Base-by-base conservation (phyloP, 2,888 invertebrate genomes). In the Elmis aenea region DNA sequence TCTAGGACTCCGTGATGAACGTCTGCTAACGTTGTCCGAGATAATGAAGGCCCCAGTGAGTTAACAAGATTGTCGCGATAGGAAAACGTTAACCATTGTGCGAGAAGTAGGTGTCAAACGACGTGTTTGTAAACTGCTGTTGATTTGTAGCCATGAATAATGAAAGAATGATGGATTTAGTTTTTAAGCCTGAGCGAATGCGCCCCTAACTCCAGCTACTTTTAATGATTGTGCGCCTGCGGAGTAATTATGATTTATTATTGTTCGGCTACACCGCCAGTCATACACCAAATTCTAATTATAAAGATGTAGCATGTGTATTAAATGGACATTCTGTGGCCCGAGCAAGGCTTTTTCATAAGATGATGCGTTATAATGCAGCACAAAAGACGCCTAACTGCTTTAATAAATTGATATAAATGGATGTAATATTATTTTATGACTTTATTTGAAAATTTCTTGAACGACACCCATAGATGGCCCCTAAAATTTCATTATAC, bases 191-290 rank as follows among this genome's bases (percentile, higher is more conserved):
- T 11, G 21, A 10, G 10, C 27, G 32, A 32, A 27, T 16, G 27
- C 25, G 36, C 35, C 33, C 27, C 32, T 33, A 24, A 41, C 40
- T 40, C 27, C 23, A 32, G 42, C 37, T 38, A 25, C 37, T 42
- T 45, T 37, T 38, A 42, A 40, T 48, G 32, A 37, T 28, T 13
- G 28, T 16, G 40, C 42, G 37, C 46, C 27, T 33, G 30, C 33
- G 27, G 33, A 42, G 51, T 50, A 51, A 52, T 54, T 52, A 45
- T 52, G 50, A 54, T 51, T 52, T 52, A 54, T n/a, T n/a, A n/a
- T 51, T 45, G 44, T 46, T 44, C 50, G 46, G 48, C 46, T 47
- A 47, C 38, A 47, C 44, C 29, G 37, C 47, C 36, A 51, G 46
- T 46, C 46, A 52, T 46, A 51, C 47, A 49, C 50, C 46, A 50